Percentiles rank a stretch among this genome's conserved stretches.
phyloP scores from a whole-genome alignment of 2,888 invertebrate genomes.

The Phyto melanocephala region DNA sequence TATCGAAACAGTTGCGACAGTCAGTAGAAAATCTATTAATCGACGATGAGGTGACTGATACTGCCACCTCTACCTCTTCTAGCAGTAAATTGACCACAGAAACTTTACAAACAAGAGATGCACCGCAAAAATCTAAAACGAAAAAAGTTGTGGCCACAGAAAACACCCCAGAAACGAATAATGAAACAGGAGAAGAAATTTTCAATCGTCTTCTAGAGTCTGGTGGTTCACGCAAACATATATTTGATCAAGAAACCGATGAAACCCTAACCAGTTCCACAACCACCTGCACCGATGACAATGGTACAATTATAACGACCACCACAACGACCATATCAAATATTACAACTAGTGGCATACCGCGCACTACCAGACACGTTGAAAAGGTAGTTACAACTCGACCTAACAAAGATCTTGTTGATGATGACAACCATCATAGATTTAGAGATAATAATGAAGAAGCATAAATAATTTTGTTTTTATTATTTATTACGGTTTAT shows the following conservation, averaged over 20 bases:
- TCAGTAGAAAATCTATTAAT: constrained; percentile 73
- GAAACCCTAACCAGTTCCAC: constrained; percentile 74
- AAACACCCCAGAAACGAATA: constrained; percentile 1
- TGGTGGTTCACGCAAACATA: constrained; percentile 70
- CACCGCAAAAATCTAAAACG: constrained; percentile 13
- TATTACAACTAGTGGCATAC: constrained; percentile 76
- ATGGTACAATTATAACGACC: constrained; percentile 72
- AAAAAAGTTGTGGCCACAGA: constrained; percentile 9
- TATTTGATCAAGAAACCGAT: constrained; percentile 72
- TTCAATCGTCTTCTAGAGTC: constrained; percentile 72
- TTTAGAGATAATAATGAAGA: constrained; percentile 5
- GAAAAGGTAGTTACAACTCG: constrained; percentile 47
- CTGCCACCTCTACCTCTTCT: not conserved
- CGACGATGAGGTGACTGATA: constrained; percentile 66
- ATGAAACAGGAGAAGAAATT: constrained; percentile 71
- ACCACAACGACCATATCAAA: constrained; percentile 76
- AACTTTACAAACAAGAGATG: not conserved
- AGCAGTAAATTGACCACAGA: not conserved
- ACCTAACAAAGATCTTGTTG: constrained; percentile 24
- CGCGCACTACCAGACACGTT: constrained; percentile 65
- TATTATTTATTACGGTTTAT: constrained; percentile 8
- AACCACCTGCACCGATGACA: constrained; percentile 72
- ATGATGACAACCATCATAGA: constrained; percentile 1
- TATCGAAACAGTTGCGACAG: constrained; percentile 74
- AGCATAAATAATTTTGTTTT: constrained; percentile 23